Evolutionary conservation across 2,888 invertebrate genomes (phyloP), one percentile per base, ranked within the genome.

Genomic region (Latheticus oryzae): DNA sequence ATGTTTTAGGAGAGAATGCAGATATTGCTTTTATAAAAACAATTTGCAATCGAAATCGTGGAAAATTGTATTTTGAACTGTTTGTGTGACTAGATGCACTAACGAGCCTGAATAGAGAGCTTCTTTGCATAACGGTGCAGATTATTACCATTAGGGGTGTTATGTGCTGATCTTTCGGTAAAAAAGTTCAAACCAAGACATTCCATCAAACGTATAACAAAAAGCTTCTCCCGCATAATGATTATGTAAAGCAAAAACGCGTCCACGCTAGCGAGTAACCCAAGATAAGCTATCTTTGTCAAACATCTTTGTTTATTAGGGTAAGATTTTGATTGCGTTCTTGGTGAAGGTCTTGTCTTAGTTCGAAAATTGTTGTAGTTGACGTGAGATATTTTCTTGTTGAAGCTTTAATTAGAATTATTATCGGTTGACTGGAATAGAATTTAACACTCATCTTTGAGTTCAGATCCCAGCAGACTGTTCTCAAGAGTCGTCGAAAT

Each of bases 381-480:
- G 47, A 47, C 47, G 47, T 47, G 45, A 21, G 45, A 45, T 23
- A 23, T 32, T 45, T 33, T 45, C 33, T 35, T 47, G 33, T 33
- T 33, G 35, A 35, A 16, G 33, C 33, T 47, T 47, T 47, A 32
- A 47, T 47, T 47, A 47, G n/a, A 42, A 52, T 52, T 52, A 52
- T 40, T 30, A 23, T 42, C 40, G 33, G 26, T 24, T 38, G 38
- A 28, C 37, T 38, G 28, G 38, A 50, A 17, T 52, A 21, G 32
- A 52, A 42, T 52, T 40, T 40, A 52, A 52, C 23, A 42, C 40
- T 52, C 23, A 42, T 52, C 42, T 33, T 52, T 38, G 47, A 40
- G 13, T 13, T 11, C 42, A 56, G 56, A 50, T 56, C 42, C 50
- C 50, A 15, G n/a, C 42, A 40, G 56, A 56, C 11, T 56, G 56